These are phyloP conservation scores for Scaptomyza reducta DNA, from an alignment of 2,888 invertebrate species.

Conservation along the genomic window DNA sequence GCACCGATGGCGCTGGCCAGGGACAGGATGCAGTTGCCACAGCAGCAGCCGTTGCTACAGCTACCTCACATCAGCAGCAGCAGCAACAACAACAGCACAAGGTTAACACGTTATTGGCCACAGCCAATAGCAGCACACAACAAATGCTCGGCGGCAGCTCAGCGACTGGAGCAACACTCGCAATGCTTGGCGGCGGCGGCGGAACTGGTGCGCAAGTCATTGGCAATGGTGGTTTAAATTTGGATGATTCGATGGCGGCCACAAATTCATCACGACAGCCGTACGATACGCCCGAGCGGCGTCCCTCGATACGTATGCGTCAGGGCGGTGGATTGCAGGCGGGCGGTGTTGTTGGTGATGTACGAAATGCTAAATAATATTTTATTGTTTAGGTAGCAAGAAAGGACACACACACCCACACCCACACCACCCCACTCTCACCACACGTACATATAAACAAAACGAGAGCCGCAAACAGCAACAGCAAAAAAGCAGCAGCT, in stretches of 20 bases:
- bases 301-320: constrained; percentile 84
- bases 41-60: constrained; percentile 69
- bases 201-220: constrained; percentile 66
- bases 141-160: constrained; percentile 67
- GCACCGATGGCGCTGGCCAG: constrained; percentile 74
- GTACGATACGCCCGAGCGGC: constrained; percentile 84
- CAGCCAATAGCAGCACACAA: constrained; percentile 73
- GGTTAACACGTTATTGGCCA: constrained; percentile 72
- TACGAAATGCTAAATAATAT: constrained; percentile 84
- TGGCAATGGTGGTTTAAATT: constrained; percentile 79
- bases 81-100: constrained; percentile 70
- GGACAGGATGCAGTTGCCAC: constrained; percentile 68
- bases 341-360: constrained; percentile 81
- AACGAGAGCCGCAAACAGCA: constrained; percentile 10
- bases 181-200: constrained; percentile 72
- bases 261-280: constrained; percentile 84
- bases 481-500: constrained; percentile 23
- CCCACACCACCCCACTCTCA: constrained; percentile 11
- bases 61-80: constrained; percentile 70
- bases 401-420: constrained; percentile 34
- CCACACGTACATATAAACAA: constrained; percentile 14
- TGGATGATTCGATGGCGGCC: constrained; percentile 84
- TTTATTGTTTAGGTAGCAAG: constrained; percentile 81
- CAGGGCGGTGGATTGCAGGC: constrained; percentile 81
- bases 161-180: constrained; percentile 60